Conservation (phyloP, 2,797 vertebrate species). For the Poecile montanus region DNA sequence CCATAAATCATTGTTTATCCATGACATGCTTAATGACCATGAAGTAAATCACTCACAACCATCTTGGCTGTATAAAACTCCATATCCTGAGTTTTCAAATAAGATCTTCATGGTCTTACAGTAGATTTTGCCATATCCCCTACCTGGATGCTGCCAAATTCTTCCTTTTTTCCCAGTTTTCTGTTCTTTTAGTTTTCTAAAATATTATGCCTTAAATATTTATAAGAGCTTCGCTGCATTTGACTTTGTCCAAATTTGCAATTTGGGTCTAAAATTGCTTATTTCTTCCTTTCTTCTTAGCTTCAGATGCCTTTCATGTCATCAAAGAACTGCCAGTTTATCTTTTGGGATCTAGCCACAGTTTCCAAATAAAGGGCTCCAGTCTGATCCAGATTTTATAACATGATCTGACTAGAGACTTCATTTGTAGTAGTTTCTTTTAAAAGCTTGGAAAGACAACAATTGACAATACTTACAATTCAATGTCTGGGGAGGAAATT, state of each 20-base stretch:
- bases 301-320: background rate
- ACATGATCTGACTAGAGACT: background rate
- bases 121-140: background rate
- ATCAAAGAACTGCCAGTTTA: background rate
- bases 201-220: background rate
- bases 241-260: background rate
- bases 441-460: background rate
- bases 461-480: background rate
- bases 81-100: background rate
- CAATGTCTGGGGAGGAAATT: background rate
- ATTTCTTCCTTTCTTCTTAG: background rate
- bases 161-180: background rate
- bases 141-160: background rate
- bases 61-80: background rate
- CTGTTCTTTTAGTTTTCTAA: background rate
- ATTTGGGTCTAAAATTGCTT: background rate
- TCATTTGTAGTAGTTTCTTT: background rate
- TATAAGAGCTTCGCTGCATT: background rate
- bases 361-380: background rate
- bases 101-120: background rate
- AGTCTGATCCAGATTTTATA: background rate
- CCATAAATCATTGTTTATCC: background rate
- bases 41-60: background rate
- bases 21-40: background rate
- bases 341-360: background rate